Base-by-base conservation (phyloP, 64 coral and sea anemone genomes). In the Actinia equina region DNA sequence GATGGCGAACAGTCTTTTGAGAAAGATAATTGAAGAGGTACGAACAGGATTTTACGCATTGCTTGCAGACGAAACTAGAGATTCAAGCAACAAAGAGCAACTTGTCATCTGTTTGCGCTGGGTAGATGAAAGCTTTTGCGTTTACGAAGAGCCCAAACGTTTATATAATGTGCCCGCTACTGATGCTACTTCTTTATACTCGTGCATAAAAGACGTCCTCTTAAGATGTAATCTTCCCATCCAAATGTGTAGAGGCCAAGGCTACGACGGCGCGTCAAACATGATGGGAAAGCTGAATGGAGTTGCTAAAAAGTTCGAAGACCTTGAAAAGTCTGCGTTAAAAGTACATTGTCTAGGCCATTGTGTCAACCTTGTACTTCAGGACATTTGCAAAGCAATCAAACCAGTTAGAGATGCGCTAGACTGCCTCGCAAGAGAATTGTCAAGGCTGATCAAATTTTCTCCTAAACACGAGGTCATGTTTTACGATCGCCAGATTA, bases 291-390 rank as follows among this genome's bases (percentile, higher is more conserved):
- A 43, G 45, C 18, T 56, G 7, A 46, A 37, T 51, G 79, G 79
- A 41, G 79, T 82, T 7, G 79, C 79, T 20, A 82, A 45, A 45
- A 45, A 20, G 79, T 51, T 82, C 43, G 49, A 82, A 20, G 79
- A 45, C 17, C 13, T 18, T 45, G 13, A 51, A 16, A 13, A 54
- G 17, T 19, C 43, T 45, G 43, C 91, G n/a, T 71, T 83, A 2
- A 59, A 55, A 17, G 37, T 92, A 25, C 77, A 92, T 70, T 92
- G 90, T 46, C 30, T 92, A 19, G 85, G 84, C 52, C 84, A 87
- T 17, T 70, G 64, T 70, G 64, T 70, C n/a, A 70, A 70, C 64
- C 64, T 70, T 23, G 64, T 70, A 23, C 64, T 70, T 70, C 64
- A 70, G 64, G 64, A 70, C 64, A 70, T 20, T 25, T 70, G 64